Conservation (phyloP, 2,888 invertebrate genomes). For the Phymatocera aterrima region DNA sequence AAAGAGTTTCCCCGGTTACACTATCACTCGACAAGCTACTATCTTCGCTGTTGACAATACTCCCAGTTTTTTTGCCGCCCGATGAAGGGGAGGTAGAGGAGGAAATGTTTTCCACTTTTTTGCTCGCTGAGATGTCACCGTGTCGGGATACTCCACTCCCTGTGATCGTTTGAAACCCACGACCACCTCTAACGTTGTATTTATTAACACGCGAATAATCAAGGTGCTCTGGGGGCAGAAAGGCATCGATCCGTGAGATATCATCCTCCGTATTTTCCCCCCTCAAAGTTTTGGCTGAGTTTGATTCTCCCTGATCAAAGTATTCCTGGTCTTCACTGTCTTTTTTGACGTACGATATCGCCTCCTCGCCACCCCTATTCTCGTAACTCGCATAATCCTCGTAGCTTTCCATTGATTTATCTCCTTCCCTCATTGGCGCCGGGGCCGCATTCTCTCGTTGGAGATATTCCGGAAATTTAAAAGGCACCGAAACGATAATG, state of each 20-base stretch:
- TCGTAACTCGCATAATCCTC: neutral
- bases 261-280: slow-evolving; percentile 8
- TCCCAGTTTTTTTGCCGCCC: neutral
- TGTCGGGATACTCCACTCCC: neutral
- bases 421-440: neutral
- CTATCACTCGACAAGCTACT: neutral
- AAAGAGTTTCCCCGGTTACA: neutral
- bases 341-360: neutral
- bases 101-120: neutral
- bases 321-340: neutral
- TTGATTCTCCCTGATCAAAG: neutral
- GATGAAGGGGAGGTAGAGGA: neutral
- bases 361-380: neutral
- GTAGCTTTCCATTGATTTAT: neutral
- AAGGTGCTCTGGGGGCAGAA: slow-evolving; percentile 22
- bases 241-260: slow-evolving; percentile 26
- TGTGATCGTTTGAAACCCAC: neutral
- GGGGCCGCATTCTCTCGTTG: slow-evolving; percentile 1
- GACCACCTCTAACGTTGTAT: neutral
- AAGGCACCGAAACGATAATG: slow-evolving; percentile 4
- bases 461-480: slow-evolving; percentile 3
- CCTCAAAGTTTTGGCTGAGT: neutral
- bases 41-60: neutral
- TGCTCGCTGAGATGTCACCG: slow-evolving; percentile 5
- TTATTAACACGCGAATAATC: slow-evolving; percentile 34